A percentile compares a stretch with the other conserved stretches of the same genome.
phyloP scores from a whole-genome alignment of 2,113 vertebrate genomes.

The Rhipidura dahli region DNA sequence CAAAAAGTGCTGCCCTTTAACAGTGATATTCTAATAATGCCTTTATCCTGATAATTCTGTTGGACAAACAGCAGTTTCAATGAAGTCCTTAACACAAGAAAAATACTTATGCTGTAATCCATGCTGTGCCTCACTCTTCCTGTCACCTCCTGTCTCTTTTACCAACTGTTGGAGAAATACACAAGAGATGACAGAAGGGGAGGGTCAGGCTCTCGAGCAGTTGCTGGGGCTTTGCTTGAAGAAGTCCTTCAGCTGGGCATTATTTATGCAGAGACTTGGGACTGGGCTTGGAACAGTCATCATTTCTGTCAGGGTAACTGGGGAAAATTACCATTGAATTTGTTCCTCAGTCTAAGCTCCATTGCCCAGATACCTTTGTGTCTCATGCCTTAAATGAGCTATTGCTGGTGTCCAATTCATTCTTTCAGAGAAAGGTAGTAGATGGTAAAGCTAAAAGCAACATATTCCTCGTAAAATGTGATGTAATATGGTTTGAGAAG shows the following conservation, averaged over 20 bases:
- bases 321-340: not conserved
- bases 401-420: not conserved
- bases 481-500: not conserved
- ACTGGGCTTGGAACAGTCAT: not conserved
- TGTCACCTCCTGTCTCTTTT: not conserved
- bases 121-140: not conserved
- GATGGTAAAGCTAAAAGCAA: not conserved
- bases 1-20: not conserved
- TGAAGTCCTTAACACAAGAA: not conserved
- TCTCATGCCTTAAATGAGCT: not conserved
- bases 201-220: not conserved
- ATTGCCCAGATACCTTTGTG: not conserved
- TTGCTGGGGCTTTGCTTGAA: not conserved
- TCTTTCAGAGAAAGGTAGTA: not conserved
- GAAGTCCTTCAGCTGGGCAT: not conserved
- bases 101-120: not conserved
- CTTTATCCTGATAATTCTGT: not conserved
- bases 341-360: not conserved
- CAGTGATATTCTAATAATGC: not conserved
- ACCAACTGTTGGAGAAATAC: not conserved
- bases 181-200: not conserved
- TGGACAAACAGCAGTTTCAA: not conserved
- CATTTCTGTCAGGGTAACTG: not conserved
- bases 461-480: not conserved
- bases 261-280: not conserved